A percentile compares a stretch with the other conserved stretches of the same genome.
phyloP scores from a whole-genome alignment of 2,113 vertebrate genomes.

The Corythaeola cristata region DNA sequence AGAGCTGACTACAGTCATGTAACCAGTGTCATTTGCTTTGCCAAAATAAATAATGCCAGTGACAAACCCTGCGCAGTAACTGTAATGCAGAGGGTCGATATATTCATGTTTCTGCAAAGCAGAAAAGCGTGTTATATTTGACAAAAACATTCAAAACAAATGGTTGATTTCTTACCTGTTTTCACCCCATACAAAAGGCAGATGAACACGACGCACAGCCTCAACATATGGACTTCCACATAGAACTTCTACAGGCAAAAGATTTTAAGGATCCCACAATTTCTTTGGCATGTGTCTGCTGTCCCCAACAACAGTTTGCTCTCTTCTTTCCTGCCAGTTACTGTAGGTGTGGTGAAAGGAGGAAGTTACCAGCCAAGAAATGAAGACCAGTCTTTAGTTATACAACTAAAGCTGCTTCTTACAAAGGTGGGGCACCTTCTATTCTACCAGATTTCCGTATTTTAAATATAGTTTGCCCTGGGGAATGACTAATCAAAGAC shows the following conservation, averaged over 20 bases:
- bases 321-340: neutral
- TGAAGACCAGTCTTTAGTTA: neutral
- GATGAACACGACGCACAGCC: conserved; percentile 28
- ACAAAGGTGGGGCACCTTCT: conserved; percentile 48
- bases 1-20: neutral
- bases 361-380: conserved; percentile 58
- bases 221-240: conserved; percentile 58
- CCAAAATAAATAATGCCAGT: neutral
- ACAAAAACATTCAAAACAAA: neutral
- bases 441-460: neutral
- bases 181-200: conserved; percentile 37
- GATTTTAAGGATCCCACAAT: neutral
- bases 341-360: conserved; percentile 59
- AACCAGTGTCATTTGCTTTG: neutral
- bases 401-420: conserved; percentile 43
- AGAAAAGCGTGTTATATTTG: neutral
- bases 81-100: neutral
- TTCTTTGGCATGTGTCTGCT: neutral
- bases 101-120: neutral
- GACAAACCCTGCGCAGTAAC: neutral
- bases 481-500: conserved; percentile 49
- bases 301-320: neutral
- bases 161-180: conserved; percentile 55
- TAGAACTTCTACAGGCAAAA: neutral
- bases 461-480: conserved; percentile 43